Evolutionary conservation across 2,113 vertebrate species (phyloP).

Genomic region (Siniperca knerii): DNA sequence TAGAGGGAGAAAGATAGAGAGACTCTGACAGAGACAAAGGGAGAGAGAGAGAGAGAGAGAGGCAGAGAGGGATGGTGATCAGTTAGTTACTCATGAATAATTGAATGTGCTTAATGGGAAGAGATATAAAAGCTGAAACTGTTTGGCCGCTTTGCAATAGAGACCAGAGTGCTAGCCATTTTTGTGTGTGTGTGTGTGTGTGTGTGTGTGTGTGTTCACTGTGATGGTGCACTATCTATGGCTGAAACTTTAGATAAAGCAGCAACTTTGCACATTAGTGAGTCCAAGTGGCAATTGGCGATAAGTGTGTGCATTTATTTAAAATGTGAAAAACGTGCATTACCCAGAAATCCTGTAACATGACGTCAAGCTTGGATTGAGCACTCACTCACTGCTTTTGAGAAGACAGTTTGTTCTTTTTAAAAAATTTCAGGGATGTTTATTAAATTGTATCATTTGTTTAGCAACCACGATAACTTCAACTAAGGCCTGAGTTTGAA

Average conservation of each 20-base stretch:
- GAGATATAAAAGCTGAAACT: constrained; percentile 58
- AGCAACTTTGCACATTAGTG: not conserved
- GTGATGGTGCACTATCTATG: not conserved
- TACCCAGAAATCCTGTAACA: not conserved
- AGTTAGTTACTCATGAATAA: constrained; percentile 71
- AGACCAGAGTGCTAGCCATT: constrained; percentile 14
- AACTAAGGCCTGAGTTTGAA: too few species aligned
- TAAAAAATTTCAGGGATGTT: too few species aligned
- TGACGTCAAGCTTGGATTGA: not conserved
- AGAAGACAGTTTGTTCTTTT: too few species aligned
- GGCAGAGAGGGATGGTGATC: constrained; percentile 46
- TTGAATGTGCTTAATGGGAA: constrained; percentile 63
- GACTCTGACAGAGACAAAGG: constrained; percentile 9
- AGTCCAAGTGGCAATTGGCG: not conserved
- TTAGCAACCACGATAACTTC: too few species aligned
- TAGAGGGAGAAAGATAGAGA: not conserved
- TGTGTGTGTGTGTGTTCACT: not conserved
- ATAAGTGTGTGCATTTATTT: not conserved
- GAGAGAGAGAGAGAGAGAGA: constrained; percentile 6
- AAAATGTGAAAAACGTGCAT: not conserved
- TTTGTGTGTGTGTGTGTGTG: too few species aligned
- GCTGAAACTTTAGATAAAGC: not conserved
- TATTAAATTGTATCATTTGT: too few species aligned
- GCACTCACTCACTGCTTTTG: too few species aligned
- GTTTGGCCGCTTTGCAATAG: constrained; percentile 50